Base-by-base conservation (phyloP, 2,888 invertebrate genomes). In the Drosophila algonquin region DNA sequence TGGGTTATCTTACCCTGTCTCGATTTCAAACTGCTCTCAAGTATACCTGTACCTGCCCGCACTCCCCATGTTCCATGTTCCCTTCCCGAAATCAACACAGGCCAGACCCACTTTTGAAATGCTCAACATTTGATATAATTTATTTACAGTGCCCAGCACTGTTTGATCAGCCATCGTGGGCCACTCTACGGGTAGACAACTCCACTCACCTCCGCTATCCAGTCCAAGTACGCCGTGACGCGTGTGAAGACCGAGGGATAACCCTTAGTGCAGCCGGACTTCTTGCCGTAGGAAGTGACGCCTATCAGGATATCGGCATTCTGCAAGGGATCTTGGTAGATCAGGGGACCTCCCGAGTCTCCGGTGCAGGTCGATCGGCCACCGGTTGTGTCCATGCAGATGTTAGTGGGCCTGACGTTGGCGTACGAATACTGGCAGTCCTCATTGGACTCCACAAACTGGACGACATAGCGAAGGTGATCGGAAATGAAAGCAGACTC, bases 161-260 rank as follows among this genome's bases (percentile, higher is more conserved):
- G 35, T n/a, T 51, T 40, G 6, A 16, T 45, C 12, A 16, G 40
- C 16, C 46, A 10, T 9, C 27, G n/a, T 24, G 27, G 32, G 10
- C 18, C 16, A 16, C 30, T 32, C 48, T 73, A 71, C n/a, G 71
- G n/a, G 21, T 71, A 56, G n/a, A 27, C 76, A 30, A 90, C 76
- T 35, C 87, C 89, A 24, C 76, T 79, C 16, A 75, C 70, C 0
- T 75, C 65, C 44, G 81, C 78, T 35, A 92, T 92, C 92, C 92
- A 92, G 56, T 90, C 89, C 76, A 92, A 74, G 63, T 90, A 92
- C 12, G 81, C 58, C 7, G 91, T 89, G 9, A 91, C 73, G 18
- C 92, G 80, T 3, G 76, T 80, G 54, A 78, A 81, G 4, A 78
- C 82, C 8, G 76, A 70, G 9, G 84, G 81, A 45, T 44, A 76